Conservation (phyloP, 2,113 vertebrate species). For the Megaceryle maxima region DNA sequence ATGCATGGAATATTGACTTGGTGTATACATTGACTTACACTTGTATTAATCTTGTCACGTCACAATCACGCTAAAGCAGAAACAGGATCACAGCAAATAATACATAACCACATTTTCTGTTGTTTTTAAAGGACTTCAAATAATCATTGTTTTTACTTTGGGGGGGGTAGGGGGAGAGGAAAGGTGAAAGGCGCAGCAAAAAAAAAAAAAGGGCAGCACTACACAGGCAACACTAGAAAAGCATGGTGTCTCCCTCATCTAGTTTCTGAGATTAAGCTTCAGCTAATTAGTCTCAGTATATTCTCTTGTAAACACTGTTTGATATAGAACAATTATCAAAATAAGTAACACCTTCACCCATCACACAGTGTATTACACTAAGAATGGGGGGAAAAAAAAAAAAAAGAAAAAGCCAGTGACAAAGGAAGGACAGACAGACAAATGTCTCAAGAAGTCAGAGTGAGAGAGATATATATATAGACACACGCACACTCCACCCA, state of each 20-base stretch:
- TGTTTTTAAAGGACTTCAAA: background rate
- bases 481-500: rapidly evolving
- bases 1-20: background rate
- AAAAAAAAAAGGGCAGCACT: background rate
- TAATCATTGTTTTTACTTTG: background rate
- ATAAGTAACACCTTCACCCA: background rate
- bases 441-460: background rate
- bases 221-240: background rate
- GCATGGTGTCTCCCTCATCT: background rate
- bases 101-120: background rate
- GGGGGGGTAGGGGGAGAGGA: background rate
- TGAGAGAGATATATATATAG: background rate
- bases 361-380: background rate
- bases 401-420: background rate
- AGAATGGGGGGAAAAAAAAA: background rate
- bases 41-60: background rate
- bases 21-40: background rate
- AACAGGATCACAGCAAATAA: background rate
- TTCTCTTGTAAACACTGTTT: background rate
- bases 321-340: background rate
- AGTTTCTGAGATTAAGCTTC: background rate
- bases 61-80: background rate
- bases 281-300: background rate
- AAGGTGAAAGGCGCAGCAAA: background rate
- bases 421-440: background rate